Evolutionary conservation across 2,888 invertebrate genomes (phyloP).

Genomic region (Arenicola marina): DNA sequence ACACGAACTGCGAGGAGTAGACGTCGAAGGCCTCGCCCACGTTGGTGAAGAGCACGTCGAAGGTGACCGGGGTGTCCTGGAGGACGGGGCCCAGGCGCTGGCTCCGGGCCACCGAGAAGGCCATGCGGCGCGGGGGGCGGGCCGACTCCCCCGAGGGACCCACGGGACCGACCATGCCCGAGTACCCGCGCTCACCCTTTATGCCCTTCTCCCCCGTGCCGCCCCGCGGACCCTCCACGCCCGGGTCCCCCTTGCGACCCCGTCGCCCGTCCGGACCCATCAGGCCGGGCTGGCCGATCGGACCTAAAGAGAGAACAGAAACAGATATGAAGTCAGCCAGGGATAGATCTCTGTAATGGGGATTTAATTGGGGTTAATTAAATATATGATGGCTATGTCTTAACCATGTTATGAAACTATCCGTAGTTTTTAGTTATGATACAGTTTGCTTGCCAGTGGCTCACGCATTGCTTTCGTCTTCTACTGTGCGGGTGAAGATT

Average conservation of each 20-base stretch:
- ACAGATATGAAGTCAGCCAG: too few species aligned
- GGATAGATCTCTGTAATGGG: too few species aligned
- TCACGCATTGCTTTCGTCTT: too few species aligned
- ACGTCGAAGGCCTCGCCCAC: constrained; percentile 51
- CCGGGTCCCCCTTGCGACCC: constrained; percentile 41
- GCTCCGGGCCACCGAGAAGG: constrained; percentile 54
- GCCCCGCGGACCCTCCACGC: constrained; percentile 40
- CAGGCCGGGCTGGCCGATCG: constrained; percentile 13
- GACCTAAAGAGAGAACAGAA: constrained; percentile 4
- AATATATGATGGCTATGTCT: too few species aligned
- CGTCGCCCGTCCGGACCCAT: constrained; percentile 35
- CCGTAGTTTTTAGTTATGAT: too few species aligned
- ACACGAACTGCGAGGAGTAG: constrained; percentile 54
- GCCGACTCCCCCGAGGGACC: constrained; percentile 36
- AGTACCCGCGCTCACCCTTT: constrained; percentile 47
- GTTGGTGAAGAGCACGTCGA: constrained; percentile 53
- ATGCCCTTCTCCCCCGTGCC: constrained; percentile 41
- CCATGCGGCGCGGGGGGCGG: constrained; percentile 35
- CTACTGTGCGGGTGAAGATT: too few species aligned
- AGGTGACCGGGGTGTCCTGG: constrained; percentile 53
- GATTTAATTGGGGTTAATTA: too few species aligned
- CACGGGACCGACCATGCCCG: constrained; percentile 41
- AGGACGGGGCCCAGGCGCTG: constrained; percentile 54
- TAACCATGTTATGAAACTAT: too few species aligned
- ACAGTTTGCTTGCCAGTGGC: too few species aligned